These are phyloP conservation scores for Drosophila varians DNA, from an alignment of 1,140 invertebrate genomes.

Conservation along the genomic window DNA sequence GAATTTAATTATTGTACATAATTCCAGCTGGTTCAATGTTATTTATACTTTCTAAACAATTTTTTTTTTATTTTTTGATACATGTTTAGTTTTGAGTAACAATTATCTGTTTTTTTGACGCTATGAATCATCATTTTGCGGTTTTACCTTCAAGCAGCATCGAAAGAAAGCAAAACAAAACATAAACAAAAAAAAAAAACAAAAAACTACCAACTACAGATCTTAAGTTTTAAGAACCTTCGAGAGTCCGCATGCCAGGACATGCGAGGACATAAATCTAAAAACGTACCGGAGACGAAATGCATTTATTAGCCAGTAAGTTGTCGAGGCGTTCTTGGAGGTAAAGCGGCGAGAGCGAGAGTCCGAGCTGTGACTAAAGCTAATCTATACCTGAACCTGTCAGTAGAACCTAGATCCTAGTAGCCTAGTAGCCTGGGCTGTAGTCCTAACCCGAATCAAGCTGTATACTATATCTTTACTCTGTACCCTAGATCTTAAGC, in stretches of 20 bases:
- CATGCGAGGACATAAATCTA: neutral
- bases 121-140: slow-evolving; percentile 51
- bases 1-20: slow-evolving; percentile 37
- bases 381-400: slow-evolving; percentile 37
- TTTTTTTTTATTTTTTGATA: slow-evolving; percentile 15
- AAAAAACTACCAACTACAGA: slow-evolving; percentile 22
- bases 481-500: neutral
- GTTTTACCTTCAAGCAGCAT: slow-evolving; percentile 71
- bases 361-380: slow-evolving; percentile 69
- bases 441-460: slow-evolving; percentile 38
- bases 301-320: slow-evolving; percentile 81
- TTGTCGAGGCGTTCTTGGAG: slow-evolving; percentile 61
- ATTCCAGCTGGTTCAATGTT: slow-evolving; percentile 52
- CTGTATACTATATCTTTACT: slow-evolving; percentile 32
- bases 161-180: slow-evolving; percentile 34
- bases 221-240: slow-evolving; percentile 7
- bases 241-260: neutral
- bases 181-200: too few species aligned
- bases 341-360: slow-evolving; percentile 58
- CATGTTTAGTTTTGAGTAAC: slow-evolving; percentile 3
- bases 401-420: slow-evolving; percentile 22
- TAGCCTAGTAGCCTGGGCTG: slow-evolving; percentile 33
- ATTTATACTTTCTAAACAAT: slow-evolving; percentile 36
- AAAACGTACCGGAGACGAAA: slow-evolving; percentile 79
- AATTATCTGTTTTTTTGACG: slow-evolving; percentile 4